phyloP scores from a whole-genome alignment of 1,140 invertebrate genomes.

The Temnothorax curvispinosus region DNA sequence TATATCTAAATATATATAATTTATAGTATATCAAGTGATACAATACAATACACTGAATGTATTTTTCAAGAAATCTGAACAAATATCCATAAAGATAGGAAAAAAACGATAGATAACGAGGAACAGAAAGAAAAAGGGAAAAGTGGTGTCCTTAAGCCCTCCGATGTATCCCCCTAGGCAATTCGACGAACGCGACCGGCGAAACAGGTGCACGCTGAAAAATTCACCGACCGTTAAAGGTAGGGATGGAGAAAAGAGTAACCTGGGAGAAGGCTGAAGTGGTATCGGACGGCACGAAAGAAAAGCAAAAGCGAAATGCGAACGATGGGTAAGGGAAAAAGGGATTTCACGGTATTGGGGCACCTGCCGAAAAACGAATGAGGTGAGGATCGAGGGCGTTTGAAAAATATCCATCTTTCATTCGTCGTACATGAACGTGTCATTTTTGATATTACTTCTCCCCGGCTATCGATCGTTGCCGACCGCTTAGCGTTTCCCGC shows the following conservation, averaged over 20 bases:
- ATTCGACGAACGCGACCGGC: constrained; percentile 29
- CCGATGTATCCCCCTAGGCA: constrained; percentile 41
- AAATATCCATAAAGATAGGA: not conserved
- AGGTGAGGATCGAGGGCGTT: not conserved
- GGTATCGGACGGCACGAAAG: not conserved
- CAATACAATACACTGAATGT: not conserved
- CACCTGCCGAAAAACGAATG: constrained; percentile 51
- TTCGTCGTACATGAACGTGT: constrained; percentile 12
- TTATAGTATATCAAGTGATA: not conserved
- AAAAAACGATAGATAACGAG: constrained; percentile 3
- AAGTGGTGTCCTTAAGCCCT: constrained; percentile 19
- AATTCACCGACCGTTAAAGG: constrained; percentile 70
- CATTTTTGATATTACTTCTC: constrained; percentile 47
- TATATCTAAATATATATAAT: not conserved
- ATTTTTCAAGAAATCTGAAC: not conserved
- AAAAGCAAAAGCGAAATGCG: constrained; percentile 24
- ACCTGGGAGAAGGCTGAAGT: constrained; percentile 33
- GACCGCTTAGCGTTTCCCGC: not conserved
- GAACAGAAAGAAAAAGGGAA: not conserved
- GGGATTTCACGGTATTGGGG: constrained; percentile 62
- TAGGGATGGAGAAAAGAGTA: constrained; percentile 42
- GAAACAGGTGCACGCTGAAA: constrained; percentile 58
- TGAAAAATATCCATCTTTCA: constrained; percentile 20
- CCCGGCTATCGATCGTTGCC: constrained; percentile 18
- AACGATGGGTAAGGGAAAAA: constrained; percentile 48